Percentiles rank a stretch among this genome's conserved stretches.
Evolutionary conservation across 53 echinoderm and acorn worm species (phyloP).

Genomic region (Holothuria scabra): DNA sequence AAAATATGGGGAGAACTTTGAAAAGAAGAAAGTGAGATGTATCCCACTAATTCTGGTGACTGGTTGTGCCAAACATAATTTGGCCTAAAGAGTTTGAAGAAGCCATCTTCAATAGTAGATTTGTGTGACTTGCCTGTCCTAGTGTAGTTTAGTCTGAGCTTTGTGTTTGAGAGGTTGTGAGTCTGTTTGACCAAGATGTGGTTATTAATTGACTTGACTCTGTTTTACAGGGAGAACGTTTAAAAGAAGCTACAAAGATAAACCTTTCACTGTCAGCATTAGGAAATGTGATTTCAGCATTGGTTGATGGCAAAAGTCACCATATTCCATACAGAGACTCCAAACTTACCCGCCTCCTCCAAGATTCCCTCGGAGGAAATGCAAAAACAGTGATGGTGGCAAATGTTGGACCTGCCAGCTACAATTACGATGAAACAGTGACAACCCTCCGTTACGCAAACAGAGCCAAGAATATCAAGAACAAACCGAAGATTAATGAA

Average conservation of each 20-base stretch:
- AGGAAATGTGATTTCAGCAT: slow-evolving; percentile 93
- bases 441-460: slow-evolving; percentile 96
- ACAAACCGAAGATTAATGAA: slow-evolving; percentile 98
- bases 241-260: slow-evolving; percentile 97
- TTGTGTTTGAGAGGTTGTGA: too few species aligned
- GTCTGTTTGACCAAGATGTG: too few species aligned
- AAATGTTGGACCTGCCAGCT: slow-evolving; percentile 91
- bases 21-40: too few species aligned
- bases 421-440: slow-evolving; percentile 90
- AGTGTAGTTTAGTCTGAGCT: too few species aligned
- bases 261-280: slow-evolving; percentile 91
- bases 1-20: too few species aligned
- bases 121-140: too few species aligned
- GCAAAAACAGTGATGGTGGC: slow-evolving; percentile 97
- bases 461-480: slow-evolving; percentile 98
- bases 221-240: slow-evolving; percentile 68
- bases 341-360: slow-evolving; percentile 85
- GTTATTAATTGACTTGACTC: too few species aligned
- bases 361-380: slow-evolving; percentile 95
- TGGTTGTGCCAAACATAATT: too few species aligned
- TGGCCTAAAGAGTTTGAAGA: too few species aligned
- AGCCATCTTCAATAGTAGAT: too few species aligned
- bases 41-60: too few species aligned
- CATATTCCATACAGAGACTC: slow-evolving; percentile 97
- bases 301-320: slow-evolving; percentile 87